Evolutionary conservation across 23 tunicate species (phyloP), one percentile per base, ranked within the genome.

Genomic region (Styela clava): DNA sequence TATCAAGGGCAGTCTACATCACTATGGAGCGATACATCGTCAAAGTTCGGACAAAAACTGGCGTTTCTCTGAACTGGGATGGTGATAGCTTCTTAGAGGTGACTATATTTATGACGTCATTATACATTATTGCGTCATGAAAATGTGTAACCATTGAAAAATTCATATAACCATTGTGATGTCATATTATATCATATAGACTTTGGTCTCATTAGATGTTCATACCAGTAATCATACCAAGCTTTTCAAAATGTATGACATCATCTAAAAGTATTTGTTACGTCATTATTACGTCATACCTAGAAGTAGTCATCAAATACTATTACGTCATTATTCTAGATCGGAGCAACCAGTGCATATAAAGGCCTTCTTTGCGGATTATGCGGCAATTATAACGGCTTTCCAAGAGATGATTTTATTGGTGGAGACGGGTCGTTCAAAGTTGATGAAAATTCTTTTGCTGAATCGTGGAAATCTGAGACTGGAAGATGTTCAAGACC

Each of bases 341-440:
- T 88, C n/a, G 86, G 86, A 23, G 98, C 80, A 32, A 68, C 93
- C 33, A 28, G 78, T 28, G 31, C 9, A 16, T 84, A 79, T 63
- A 68, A 74, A 25, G 82, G 78, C 25, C 64, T 33, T 2, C 69
- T 88, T 34, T 88, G 95, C 69, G 98, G 98, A 31, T 63, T 94
- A 25, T 94, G 98, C 73, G 98, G 98, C 1, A 94, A 94, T 64
- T 94, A 74, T 62, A 94, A 94, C 83, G 98, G 95, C 21, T 88
- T 85, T 31, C 34, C 82, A 2, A 72, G 90, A 18, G 98, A 94
- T 74, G 95, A 94, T 65, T 89, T 89, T 68, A 85, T 85, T 52
- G 98, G 95, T 16, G 79, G 95, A 3, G 95, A 94, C 74, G 95
- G 91, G 16, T 19, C 24, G 21, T 94, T 93, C 62, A 87, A 88